These are phyloP conservation scores for Platalea minor DNA, from an alignment of 2,797 vertebrate genomes.

Conservation along the genomic window DNA sequence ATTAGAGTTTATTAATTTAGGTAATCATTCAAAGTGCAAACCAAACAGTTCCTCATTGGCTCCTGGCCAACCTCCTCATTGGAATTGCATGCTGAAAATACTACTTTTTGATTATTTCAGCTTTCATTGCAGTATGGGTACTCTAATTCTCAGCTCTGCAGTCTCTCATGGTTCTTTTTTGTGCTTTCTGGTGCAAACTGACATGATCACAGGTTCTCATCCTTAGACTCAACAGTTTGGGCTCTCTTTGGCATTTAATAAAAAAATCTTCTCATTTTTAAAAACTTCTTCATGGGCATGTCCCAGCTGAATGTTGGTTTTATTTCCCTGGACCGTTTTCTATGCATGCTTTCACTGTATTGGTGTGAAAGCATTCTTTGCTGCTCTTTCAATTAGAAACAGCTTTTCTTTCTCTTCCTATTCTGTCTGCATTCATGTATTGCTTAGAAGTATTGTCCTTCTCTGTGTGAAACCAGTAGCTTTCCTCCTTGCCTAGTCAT, in stretches of 20 bases:
- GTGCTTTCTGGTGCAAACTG: neutral
- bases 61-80: neutral
- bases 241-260: neutral
- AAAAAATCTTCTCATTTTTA: neutral
- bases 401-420: conserved; percentile 12
- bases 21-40: neutral
- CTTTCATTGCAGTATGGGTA: neutral
- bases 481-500: neutral
- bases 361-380: neutral
- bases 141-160: neutral
- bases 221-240: neutral
- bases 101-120: neutral
- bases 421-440: neutral
- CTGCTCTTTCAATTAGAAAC: neutral
- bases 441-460: neutral
- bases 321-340: neutral
- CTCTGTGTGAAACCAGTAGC: neutral
- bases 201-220: neutral
- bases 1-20: neutral
- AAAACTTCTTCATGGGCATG: neutral
- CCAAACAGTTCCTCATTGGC: fast-evolving
- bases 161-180: neutral
- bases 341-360: neutral
- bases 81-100: neutral
- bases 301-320: neutral